Conservation (phyloP, 2,113 vertebrate genomes). For the Eudyptes chrysolophus region DNA sequence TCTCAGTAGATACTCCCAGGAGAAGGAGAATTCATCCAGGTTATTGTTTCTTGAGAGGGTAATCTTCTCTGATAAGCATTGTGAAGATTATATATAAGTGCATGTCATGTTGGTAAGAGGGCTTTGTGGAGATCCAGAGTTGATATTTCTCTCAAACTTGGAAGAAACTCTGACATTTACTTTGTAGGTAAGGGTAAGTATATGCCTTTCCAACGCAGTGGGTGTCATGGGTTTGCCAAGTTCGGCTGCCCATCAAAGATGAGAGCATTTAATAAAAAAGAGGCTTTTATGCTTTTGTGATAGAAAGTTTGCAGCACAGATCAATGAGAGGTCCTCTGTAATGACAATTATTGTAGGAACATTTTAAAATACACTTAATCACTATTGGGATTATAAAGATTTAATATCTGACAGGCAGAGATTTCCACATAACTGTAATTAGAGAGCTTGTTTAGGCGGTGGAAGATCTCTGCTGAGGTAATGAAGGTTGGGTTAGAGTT, state of each 20-base stretch:
- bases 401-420: neutral
- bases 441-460: neutral
- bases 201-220: neutral
- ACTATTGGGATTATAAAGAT: neutral
- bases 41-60: conserved; percentile 28
- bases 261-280: neutral
- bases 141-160: neutral
- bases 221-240: neutral
- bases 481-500: neutral
- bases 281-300: neutral
- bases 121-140: neutral
- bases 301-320: neutral
- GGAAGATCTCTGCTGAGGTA: neutral
- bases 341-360: neutral
- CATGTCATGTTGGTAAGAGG: neutral
- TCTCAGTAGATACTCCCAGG: neutral
- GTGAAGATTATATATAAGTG: neutral
- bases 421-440: neutral
- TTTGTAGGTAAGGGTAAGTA: neutral
- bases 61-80: neutral
- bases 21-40: neutral
- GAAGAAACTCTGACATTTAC: neutral
- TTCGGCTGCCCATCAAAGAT: neutral
- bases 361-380: conserved; percentile 15
- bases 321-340: neutral